phyloP scores from a whole-genome alignment of 2,797 vertebrate genomes.

The Neopelma chrysocephalum region DNA sequence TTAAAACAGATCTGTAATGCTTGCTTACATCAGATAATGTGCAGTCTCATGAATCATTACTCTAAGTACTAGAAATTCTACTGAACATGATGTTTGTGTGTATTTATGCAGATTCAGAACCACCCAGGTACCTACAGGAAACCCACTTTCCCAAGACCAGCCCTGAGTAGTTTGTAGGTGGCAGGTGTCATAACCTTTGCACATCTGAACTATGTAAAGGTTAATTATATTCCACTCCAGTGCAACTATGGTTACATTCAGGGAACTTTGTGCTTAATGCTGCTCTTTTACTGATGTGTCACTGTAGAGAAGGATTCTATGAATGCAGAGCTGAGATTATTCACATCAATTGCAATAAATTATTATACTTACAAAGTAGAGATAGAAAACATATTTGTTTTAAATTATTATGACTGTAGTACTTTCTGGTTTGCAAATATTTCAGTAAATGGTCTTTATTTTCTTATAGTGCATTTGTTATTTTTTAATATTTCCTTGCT shows the following conservation, averaged over 20 bases:
- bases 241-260: neutral
- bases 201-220: neutral
- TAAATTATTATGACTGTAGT: neutral
- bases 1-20: neutral
- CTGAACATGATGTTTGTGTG: neutral
- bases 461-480: neutral
- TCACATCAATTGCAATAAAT: neutral
- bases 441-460: neutral
- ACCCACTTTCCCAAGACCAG: neutral
- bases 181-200: neutral
- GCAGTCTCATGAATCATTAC: neutral
- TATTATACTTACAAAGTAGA: neutral
- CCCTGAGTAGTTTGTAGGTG: neutral
- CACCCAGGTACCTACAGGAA: neutral
- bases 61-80: neutral
- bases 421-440: neutral
- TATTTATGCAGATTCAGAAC: neutral
- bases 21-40: neutral
- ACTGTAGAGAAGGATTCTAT: neutral
- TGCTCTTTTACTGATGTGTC: neutral
- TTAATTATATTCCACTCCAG: slow-evolving; percentile 15
- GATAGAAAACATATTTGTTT: neutral
- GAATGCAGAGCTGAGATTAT: neutral
- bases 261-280: neutral
- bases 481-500: neutral